A percentile compares a stretch with the other conserved stretches of the same genome.
These are phyloP conservation scores for Phalanger gymnotis DNA, from an alignment of 2,797 vertebrate species.

Conservation along the genomic window DNA sequence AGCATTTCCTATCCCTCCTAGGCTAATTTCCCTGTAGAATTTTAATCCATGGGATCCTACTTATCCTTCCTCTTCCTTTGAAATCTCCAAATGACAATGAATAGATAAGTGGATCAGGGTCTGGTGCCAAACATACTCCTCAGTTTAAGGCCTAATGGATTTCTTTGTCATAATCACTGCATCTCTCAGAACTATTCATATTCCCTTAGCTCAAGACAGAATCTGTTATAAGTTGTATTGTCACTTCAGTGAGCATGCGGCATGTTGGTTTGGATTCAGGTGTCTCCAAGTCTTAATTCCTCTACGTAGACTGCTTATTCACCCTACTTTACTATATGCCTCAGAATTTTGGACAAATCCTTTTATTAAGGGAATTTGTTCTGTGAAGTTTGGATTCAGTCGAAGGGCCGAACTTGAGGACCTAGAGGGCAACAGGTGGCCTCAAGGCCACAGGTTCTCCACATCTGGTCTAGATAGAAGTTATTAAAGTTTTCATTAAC, in stretches of 20 bases:
- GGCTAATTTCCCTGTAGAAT: not conserved
- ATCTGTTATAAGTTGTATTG: not conserved
- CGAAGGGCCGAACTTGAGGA: too few relatives aligned
- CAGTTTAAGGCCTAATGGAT: not conserved
- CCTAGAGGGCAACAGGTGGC: too few relatives aligned
- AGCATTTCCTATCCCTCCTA: not conserved
- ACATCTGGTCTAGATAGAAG: not conserved
- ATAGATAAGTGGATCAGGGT: not conserved
- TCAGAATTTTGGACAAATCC: not conserved
- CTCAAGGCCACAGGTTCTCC: too few relatives aligned
- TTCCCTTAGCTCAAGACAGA: not conserved
- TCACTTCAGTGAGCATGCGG: not conserved
- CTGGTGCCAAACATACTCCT: not conserved
- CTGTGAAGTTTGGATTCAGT: too few relatives aligned
- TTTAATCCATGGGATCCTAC: not conserved
- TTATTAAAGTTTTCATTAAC: slow-evolving; percentile 58
- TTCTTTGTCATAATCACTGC: not conserved
- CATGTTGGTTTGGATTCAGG: not conserved
- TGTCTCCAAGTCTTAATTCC: not conserved
- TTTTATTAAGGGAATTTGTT: too few relatives aligned
- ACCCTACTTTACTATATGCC: not conserved
- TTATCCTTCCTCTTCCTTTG: not conserved
- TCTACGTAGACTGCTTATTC: not conserved
- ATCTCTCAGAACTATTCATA: not conserved
- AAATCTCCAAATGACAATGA: not conserved